These are phyloP conservation scores for Cyclina sinensis DNA, from an alignment of 1,140 invertebrate genomes.

Conservation along the genomic window DNA sequence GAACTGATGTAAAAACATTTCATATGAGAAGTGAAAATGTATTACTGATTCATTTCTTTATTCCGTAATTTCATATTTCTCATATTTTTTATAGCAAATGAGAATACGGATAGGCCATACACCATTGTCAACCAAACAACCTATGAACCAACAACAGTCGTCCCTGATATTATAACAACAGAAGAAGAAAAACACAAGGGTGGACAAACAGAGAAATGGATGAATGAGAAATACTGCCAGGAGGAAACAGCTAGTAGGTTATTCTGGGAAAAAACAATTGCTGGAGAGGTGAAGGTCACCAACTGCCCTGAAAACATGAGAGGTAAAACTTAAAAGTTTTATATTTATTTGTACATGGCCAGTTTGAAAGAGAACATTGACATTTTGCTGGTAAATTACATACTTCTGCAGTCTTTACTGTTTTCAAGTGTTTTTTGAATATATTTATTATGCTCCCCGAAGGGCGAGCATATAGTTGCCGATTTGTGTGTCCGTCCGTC, in stretches of 20 bases:
- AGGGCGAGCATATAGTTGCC: no score
- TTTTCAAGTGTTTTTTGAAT: no score
- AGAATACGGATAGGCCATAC: slow-evolving; percentile 9
- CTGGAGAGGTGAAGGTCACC: not conserved
- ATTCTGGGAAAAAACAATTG: not conserved
- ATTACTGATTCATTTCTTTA: not conserved
- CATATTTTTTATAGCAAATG: not conserved
- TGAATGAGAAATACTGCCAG: slow-evolving; percentile 20
- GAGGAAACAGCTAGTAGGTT: not conserved
- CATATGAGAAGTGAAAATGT: no score
- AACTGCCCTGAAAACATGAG: slow-evolving; percentile 38
- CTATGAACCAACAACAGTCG: not conserved
- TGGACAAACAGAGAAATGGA: not conserved
- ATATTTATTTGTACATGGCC: no score
- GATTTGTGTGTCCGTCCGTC: not conserved
- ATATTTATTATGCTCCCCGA: no score
- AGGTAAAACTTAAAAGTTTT: no score
- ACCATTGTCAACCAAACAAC: not conserved
- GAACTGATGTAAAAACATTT: no score
- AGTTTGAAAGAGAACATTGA: no score
- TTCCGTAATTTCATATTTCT: not conserved
- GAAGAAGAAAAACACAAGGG: not conserved
- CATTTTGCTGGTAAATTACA: no score
- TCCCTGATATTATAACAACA: not conserved
- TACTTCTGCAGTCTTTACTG: no score